Percentiles rank a stretch among this genome's conserved stretches.
These are phyloP conservation scores for Decapterus maruadsi DNA, from an alignment of 2,797 vertebrate species.

Conservation along the genomic window DNA sequence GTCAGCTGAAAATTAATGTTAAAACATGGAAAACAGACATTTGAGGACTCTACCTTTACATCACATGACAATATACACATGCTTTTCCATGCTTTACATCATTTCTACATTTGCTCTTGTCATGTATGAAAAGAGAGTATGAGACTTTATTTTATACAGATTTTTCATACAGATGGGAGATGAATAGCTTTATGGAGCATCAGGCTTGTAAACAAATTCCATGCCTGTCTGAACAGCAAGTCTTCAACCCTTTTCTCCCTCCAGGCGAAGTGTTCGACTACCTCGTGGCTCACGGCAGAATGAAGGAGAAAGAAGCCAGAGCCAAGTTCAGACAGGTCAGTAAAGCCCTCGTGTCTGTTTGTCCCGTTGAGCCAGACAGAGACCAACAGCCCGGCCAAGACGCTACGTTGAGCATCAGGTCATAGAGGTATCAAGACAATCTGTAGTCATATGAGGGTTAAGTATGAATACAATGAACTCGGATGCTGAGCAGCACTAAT, in stretches of 20 bases:
- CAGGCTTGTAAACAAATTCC: background rate
- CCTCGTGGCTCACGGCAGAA: slow-evolving; percentile 91
- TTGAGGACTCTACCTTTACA: background rate
- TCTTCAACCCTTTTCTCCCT: background rate
- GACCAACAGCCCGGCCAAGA: no score
- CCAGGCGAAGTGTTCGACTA: slow-evolving; percentile 97
- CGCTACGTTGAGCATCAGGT: no score
- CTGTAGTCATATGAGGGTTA: background rate
- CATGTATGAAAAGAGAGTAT: no score
- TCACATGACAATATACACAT: background rate
- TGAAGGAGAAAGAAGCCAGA: slow-evolving; percentile 97
- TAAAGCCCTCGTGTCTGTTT: background rate
- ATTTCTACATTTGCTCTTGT: slow-evolving; percentile 1
- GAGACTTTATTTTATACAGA: no score
- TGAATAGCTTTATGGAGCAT: background rate
- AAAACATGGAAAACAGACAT: background rate
- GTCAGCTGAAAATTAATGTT: background rate
- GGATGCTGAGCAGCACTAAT: background rate
- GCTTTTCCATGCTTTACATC: no score
- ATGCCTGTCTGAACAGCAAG: background rate
- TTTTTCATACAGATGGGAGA: background rate
- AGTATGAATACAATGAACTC: background rate
- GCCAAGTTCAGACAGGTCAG: slow-evolving; percentile 95
- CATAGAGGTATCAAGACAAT: background rate
- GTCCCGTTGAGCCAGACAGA: background rate